These are phyloP conservation scores for Buphagus erythrorhynchus DNA, from an alignment of 2,797 vertebrate genomes.

Conservation along the genomic window DNA sequence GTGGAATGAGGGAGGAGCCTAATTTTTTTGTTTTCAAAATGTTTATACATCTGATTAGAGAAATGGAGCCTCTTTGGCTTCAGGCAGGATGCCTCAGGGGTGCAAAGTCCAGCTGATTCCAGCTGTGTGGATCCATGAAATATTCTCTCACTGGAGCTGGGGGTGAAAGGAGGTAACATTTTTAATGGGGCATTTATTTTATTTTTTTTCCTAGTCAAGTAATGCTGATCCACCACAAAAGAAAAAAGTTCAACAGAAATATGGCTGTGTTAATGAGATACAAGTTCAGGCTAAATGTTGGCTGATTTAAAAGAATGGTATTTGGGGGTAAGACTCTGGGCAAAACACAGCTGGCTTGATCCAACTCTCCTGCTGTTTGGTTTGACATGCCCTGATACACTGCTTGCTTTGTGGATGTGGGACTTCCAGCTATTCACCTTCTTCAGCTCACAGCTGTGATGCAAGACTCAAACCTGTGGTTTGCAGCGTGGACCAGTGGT, in stretches of 20 bases:
- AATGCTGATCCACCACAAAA: neutral
- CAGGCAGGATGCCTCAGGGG: neutral
- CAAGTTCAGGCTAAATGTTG: neutral
- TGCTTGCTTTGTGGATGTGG: neutral
- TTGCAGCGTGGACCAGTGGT: neutral
- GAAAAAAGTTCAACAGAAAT: neutral
- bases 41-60: neutral
- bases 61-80: neutral
- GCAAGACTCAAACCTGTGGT: neutral
- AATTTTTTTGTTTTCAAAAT: neutral
- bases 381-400: accelerated
- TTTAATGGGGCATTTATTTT: neutral
- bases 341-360: neutral
- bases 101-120: neutral
- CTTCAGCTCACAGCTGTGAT: neutral
- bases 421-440: neutral
- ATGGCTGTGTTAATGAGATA: neutral
- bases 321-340: neutral
- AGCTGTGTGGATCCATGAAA: neutral
- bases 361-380: neutral
- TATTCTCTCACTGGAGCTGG: neutral
- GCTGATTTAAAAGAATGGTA: neutral
- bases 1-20: neutral
- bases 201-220: neutral
- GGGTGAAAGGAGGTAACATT: neutral